Evolutionary conservation across 2,888 invertebrate genomes (phyloP).

Genomic region (Dichetophora obliterata): DNA sequence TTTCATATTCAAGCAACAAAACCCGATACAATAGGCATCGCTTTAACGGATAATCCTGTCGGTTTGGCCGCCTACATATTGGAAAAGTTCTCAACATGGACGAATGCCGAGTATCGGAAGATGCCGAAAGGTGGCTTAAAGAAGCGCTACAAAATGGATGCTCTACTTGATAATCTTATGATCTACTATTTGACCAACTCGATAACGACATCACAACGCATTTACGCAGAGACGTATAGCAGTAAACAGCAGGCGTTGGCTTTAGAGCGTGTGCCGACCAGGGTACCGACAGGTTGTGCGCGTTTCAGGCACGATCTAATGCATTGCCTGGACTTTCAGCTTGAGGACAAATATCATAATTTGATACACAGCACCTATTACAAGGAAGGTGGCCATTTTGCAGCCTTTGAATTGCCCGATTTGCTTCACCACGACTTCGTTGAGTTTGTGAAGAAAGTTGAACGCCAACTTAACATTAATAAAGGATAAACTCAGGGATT

Average conservation of each 20-base stretch:
- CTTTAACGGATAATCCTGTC: slow-evolving; percentile 73
- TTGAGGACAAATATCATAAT: slow-evolving; percentile 76
- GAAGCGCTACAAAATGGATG: slow-evolving; percentile 72
- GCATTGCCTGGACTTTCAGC: slow-evolving; percentile 73
- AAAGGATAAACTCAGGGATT: not conserved
- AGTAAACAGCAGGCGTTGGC: slow-evolving; percentile 50
- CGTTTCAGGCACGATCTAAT: slow-evolving; percentile 79
- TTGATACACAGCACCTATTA: slow-evolving; percentile 78
- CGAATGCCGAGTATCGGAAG: slow-evolving; percentile 71
- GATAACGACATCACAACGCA: slow-evolving; percentile 78
- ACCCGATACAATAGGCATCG: slow-evolving; percentile 84
- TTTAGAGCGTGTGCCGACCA: slow-evolving; percentile 73
- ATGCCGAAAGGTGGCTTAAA: slow-evolving; percentile 77
- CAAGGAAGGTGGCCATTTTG: slow-evolving; percentile 86
- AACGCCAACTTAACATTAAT: slow-evolving; percentile 40
- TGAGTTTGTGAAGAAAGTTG: slow-evolving; percentile 72
- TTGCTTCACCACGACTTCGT: slow-evolving; percentile 80
- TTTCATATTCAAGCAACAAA: slow-evolving; percentile 88
- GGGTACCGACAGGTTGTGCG: slow-evolving; percentile 81
- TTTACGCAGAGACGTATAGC: slow-evolving; percentile 76
- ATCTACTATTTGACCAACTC: slow-evolving; percentile 82
- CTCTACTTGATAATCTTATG: slow-evolving; percentile 80
- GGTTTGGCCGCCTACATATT: slow-evolving; percentile 91
- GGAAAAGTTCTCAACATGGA: slow-evolving; percentile 87
- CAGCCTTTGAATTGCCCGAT: slow-evolving; percentile 83